Evolutionary conservation across 1,140 invertebrate genomes (phyloP), one percentile per base, ranked within the genome.

Genomic region (Drosophila malerkotliana): DNA sequence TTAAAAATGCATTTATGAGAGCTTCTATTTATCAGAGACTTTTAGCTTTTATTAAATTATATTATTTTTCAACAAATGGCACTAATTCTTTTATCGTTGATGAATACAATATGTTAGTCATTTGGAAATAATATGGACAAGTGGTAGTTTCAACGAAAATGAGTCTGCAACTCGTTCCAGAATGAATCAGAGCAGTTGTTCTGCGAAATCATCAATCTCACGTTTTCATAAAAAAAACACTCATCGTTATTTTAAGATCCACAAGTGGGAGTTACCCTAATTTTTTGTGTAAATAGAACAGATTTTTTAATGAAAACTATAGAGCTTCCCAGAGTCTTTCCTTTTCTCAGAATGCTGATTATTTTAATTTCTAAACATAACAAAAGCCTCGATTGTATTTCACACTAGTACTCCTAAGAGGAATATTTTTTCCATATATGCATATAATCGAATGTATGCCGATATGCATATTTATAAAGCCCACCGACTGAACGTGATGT

Each of bases 381-480:
- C 30, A 49, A 2, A 9, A 49, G 32, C 21, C 2, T 28, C 7
- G 28, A 49, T 49, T 51, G 18, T 26, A 15, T 30, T 30, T 57
- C 5, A 24, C 14, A 1, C 14, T 18, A n/a, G n/a, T n/a, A 4
- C 14, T 12, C 4, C 30, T 45, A n/a, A 7, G 2, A 2, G 6
- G 6, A 12, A 7, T n/a, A 30, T 49, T 53, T 30, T 54, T 51
- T 15, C 30, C 30, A 51, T 7, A 37, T 47, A 8, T 47, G 44
- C 15, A 47, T 59, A 49, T 37, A 51, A 26, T 49, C 28, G 4
- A 60, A 59, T 37, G 7, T 24, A 57, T 28, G 52, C 66, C 55
- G 34, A 66, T 75, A 66, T 75, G 62, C 66, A 75, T 69, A 44
- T 32, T 32, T 63, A 32, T 52, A 32, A 51, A 26, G 34, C 15